phyloP scores from a whole-genome alignment of 2,113 vertebrate species.

The Cyrtonyx montezumae region DNA sequence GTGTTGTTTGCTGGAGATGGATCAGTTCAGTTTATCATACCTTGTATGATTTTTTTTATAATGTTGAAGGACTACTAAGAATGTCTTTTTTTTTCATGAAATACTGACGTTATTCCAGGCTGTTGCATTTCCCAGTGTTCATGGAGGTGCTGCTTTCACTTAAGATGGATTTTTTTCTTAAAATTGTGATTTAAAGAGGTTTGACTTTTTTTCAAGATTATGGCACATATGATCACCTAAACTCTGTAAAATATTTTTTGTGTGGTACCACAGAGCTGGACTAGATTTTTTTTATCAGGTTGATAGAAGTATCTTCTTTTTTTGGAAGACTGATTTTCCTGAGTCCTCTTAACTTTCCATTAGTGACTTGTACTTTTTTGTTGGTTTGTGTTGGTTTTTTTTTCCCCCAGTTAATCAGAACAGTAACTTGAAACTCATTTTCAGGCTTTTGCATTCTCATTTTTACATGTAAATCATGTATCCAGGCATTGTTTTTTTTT shows the following conservation, averaged over 20 bases:
- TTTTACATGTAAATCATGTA: rapidly evolving
- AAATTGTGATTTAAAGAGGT: not conserved
- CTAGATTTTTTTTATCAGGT: not conserved
- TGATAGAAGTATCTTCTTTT: not conserved
- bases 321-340: not conserved
- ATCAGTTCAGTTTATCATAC: not conserved
- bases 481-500: not conserved
- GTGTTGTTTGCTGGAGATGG: not conserved
- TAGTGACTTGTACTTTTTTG: not conserved
- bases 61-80: not conserved
- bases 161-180: not conserved
- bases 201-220: not conserved
- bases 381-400: too few relatives aligned
- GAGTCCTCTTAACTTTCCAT: not conserved
- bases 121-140: not conserved
- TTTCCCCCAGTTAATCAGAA: not conserved
- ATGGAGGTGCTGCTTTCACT: not conserved
- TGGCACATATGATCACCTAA: not conserved
- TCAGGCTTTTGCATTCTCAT: not conserved
- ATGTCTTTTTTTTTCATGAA: not conserved
- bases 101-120: not conserved
- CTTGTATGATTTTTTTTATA: not conserved
- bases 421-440: not conserved
- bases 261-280: not conserved
- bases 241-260: not conserved